These are phyloP conservation scores for Drosophila eugracilis DNA, from an alignment of 1,140 invertebrate genomes.

Conservation along the genomic window DNA sequence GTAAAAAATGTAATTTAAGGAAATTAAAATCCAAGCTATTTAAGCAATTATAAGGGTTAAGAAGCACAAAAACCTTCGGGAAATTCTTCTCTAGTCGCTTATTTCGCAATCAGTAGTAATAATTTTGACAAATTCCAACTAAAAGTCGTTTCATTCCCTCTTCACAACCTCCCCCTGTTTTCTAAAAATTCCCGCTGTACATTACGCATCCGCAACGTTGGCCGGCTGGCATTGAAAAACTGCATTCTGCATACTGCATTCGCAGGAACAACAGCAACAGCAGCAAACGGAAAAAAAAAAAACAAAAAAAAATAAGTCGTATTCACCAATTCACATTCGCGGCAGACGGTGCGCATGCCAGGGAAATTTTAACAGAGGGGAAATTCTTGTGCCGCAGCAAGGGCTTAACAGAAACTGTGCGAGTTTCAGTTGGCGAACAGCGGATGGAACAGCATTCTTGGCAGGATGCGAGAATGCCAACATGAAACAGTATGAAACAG, in stretches of 20 bases:
- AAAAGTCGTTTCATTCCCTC: too few relatives aligned
- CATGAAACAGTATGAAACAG: conserved; percentile 77
- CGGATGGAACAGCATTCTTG: conserved; percentile 15
- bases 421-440: too few relatives aligned
- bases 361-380: conserved; percentile 77
- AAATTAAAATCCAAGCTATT: too few relatives aligned
- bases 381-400: conserved; percentile 65
- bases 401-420: conserved; percentile 10
- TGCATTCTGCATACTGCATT: conserved; percentile 23
- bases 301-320: background rate
- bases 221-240: conserved; percentile 42
- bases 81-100: background rate
- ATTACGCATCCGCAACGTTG: conserved; percentile 60
- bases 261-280: too few relatives aligned
- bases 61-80: too few relatives aligned
- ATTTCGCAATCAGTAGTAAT: background rate
- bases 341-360: conserved; percentile 68
- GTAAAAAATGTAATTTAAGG: too few relatives aligned
- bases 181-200: conserved; percentile 5
- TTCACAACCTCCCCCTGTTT: too few relatives aligned
- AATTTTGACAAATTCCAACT: conserved; percentile 1
- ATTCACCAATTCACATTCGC: background rate
- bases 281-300: too few relatives aligned
- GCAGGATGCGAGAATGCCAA: conserved; percentile 20
- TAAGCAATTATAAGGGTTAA: too few relatives aligned